A percentile compares a stretch with the other conserved stretches of the same genome.
Conservation (phyloP, 2,797 vertebrate species). For the Fistularia tabacaria region DNA sequence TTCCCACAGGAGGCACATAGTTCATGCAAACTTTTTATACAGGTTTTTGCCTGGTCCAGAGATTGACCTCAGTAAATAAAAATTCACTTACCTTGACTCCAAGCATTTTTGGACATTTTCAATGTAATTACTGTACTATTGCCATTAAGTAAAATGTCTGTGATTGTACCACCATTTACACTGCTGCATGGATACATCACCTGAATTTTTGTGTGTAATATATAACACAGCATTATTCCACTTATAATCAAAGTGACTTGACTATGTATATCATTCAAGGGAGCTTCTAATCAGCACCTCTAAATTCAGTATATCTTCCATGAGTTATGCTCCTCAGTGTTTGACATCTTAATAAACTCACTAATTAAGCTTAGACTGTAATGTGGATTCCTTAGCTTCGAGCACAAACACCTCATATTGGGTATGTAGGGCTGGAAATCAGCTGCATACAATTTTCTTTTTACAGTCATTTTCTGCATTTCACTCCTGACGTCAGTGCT, state of each 20-base stretch:
- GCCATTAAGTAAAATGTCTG: no score
- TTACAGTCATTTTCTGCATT: constrained; percentile 52
- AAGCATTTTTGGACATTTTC: no score
- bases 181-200: no score
- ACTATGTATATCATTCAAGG: constrained; percentile 30
- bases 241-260: no score
- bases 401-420: constrained; percentile 46
- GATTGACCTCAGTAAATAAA: no score
- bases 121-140: no score
- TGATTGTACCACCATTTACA: no score
- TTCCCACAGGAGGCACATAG: neutral
- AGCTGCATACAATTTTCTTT: constrained; percentile 63
- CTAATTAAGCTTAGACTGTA: constrained; percentile 59
- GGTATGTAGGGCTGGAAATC: constrained; percentile 58
- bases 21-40: constrained; percentile 2
- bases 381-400: constrained; percentile 44
- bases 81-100: no score
- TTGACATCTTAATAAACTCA: constrained; percentile 46
- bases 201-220: no score
- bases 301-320: constrained; percentile 48
- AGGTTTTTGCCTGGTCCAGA: neutral
- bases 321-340: constrained; percentile 48
- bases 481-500: constrained; percentile 56
- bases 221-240: no score
- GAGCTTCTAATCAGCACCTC: constrained; percentile 31